These are phyloP conservation scores for Oophaga sylvatica DNA, from an alignment of 2,797 vertebrate species.

Conservation along the genomic window DNA sequence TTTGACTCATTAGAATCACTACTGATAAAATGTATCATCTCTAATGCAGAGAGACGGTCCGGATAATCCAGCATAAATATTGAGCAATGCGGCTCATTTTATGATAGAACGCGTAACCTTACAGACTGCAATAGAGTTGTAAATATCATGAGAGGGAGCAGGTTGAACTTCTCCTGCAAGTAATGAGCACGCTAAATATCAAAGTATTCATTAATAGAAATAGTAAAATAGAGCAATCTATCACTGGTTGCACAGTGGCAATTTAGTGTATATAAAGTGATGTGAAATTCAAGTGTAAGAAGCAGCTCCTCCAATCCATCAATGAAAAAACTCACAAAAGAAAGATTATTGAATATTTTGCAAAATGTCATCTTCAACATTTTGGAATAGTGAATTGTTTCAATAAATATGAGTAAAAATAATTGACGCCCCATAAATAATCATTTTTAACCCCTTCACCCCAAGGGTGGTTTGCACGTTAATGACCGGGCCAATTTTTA, in stretches of 20 bases:
- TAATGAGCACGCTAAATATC: slow-evolving; percentile 49
- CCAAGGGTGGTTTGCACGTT: no score
- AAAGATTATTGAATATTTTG: neutral
- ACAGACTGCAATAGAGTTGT: slow-evolving; percentile 24
- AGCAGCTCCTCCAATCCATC: neutral
- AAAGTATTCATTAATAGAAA: slow-evolving; percentile 33
- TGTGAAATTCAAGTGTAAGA: neutral
- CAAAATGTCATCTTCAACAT: neutral
- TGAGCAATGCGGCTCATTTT: neutral
- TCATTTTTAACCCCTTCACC: no score
- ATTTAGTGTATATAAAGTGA: neutral
- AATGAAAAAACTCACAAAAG: neutral
- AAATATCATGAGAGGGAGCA: slow-evolving; percentile 20
- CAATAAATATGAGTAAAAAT: no score
- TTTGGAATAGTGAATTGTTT: neutral
- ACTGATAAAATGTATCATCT: slow-evolving; percentile 30
- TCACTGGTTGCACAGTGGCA: neutral
- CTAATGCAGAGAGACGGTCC: slow-evolving; percentile 10
- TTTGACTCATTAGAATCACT: slow-evolving; percentile 31
- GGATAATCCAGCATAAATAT: slow-evolving; percentile 28
- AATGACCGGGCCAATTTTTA: no score
- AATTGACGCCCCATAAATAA: no score
- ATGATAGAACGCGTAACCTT: slow-evolving; percentile 16
- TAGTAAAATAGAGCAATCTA: neutral
- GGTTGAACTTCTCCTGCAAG: slow-evolving; percentile 35